Conservation (phyloP, 2,888 invertebrate species). For the Theodoxus fluviatilis region DNA sequence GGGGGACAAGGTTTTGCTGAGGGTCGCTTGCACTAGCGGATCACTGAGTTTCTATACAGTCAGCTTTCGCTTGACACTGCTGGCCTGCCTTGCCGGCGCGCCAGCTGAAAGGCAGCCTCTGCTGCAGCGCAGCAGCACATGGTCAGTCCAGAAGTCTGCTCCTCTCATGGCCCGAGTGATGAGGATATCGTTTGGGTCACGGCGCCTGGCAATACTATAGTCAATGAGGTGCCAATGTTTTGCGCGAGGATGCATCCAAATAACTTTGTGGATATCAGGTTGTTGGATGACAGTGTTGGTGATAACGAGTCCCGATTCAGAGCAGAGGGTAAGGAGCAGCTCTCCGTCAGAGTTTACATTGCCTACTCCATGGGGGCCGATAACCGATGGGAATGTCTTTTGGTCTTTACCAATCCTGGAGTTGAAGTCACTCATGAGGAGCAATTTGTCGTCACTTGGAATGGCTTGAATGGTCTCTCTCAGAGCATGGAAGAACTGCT, state of each 20-base stretch:
- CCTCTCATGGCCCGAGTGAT: conserved; percentile 4
- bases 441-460: background rate
- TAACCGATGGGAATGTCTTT: background rate
- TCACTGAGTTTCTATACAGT: too few species aligned
- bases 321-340: background rate
- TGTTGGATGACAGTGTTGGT: conserved; percentile 8
- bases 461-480: background rate
- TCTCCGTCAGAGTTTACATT: background rate
- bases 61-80: too few species aligned
- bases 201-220: background rate
- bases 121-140: background rate
- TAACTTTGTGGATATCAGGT: background rate
- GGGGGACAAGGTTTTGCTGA: too few species aligned
- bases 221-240: conserved; percentile 2
- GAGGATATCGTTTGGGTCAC: background rate
- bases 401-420: background rate
- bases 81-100: too few species aligned
- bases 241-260: background rate
- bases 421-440: background rate
- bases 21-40: too few species aligned
- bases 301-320: background rate
- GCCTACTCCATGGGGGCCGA: background rate
- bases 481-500: background rate
- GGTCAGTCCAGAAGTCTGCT: conserved; percentile 7
- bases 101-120: background rate